Evolutionary conservation across 1,140 invertebrate species (phyloP).

Genomic region (Holotrichia oblita): DNA sequence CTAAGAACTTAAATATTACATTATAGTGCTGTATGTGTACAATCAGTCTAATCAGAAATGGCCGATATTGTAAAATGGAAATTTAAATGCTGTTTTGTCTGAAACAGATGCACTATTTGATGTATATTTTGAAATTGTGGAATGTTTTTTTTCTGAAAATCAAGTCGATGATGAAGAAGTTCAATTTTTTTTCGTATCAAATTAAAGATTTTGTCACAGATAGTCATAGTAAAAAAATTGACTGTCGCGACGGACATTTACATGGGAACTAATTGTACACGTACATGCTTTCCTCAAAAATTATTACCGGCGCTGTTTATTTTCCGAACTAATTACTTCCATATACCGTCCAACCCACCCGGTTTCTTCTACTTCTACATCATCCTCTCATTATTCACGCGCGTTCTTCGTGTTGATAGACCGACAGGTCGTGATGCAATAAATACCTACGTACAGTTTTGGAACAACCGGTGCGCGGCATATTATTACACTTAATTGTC

Average conservation of each 20-base stretch:
- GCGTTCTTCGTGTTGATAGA: conserved; percentile 1
- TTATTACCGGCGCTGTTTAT: conserved; percentile 5
- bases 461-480: neutral
- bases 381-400: neutral
- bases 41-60: no score
- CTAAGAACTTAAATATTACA: no score
- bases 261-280: neutral
- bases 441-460: conserved; percentile 1
- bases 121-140: no score
- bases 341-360: neutral
- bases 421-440: conserved; percentile 8
- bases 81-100: no score
- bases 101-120: no score
- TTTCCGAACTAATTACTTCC: conserved; percentile 16
- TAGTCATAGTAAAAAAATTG: no score
- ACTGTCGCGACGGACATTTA: neutral
- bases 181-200: no score
- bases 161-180: no score
- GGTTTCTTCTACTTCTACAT: neutral
- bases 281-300: neutral
- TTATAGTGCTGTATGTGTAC: no score
- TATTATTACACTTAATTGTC: conserved; percentile 30
- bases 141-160: no score
- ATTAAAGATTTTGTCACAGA: no score
- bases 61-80: no score